Conservation (phyloP, 2,797 vertebrate species). For the Diglossa cyanea region DNA sequence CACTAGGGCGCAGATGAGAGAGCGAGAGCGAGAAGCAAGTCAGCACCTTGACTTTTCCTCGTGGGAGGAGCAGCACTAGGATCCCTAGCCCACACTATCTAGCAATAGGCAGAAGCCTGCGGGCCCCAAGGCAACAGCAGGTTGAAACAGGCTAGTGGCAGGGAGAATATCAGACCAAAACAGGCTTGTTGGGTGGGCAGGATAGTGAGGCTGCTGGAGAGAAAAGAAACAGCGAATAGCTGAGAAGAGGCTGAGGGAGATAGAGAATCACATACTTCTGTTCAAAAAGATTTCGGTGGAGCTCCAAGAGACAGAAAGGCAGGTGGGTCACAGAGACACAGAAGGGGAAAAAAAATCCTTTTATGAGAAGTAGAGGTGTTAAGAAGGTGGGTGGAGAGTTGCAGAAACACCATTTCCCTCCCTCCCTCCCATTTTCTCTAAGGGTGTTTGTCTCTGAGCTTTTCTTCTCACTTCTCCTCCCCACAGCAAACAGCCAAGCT, state of each 20-base stretch:
- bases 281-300: background rate
- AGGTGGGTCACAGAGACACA: background rate
- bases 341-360: background rate
- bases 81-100: background rate
- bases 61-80: background rate
- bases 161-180: slow-evolving; percentile 23
- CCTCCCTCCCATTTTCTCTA: background rate
- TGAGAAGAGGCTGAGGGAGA: background rate
- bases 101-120: background rate
- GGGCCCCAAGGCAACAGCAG: slow-evolving; percentile 9
- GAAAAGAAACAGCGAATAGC: background rate
- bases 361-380: background rate
- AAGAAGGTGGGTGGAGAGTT: background rate
- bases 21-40: background rate
- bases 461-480: slow-evolving; percentile 8
- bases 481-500: slow-evolving; percentile 20
- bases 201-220: background rate
- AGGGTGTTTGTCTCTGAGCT: background rate
- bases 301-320: background rate
- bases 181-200: slow-evolving; percentile 18
- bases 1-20: background rate
- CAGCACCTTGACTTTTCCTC: background rate
- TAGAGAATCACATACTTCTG: background rate
- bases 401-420: background rate
- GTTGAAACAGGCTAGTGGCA: slow-evolving; percentile 30